Evolutionary conservation across 2,888 invertebrate genomes (phyloP), one percentile per base, ranked within the genome.

Genomic region (Cordylochernes scorpioides): DNA sequence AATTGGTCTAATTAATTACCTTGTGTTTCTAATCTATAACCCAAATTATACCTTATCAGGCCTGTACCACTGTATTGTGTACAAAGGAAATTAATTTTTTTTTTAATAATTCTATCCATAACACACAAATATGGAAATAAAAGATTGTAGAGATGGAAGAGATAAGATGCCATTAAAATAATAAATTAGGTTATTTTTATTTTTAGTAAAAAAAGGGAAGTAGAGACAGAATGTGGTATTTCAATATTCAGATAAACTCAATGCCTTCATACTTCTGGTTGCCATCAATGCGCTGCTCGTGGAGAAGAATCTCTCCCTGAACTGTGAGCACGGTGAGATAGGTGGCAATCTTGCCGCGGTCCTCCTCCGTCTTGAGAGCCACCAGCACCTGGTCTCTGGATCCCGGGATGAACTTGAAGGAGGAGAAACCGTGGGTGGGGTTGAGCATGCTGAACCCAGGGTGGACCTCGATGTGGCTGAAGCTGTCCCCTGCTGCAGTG

Each of bases 371-470:
- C 49, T 88, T 80, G 35, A 97, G 57, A 12, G 94, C 94, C 3
- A 94, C 66, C 33, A 94, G 77, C 3, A 78, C 63, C 32, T 65
- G 61, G 49, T 94, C 91, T 28, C 71, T 24, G 14, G 39, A 38
- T 37, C 68, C 71, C 2, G 97, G 97, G 41, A 97, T 64, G 52
- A 94, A 97, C 56, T 91, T 94, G 57, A 97, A 94, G 44, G 84
- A 84, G 13, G 91, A 91, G 59, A 82, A 94, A 4, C 94, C 94
- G 47, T 75, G 69, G 5, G 71, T 67, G 2, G 68, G 65, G 32
- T 62, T 52, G 8, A 43, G 25, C 4, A 40, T 39, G 15, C 47
- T 46, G 12, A 48, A 30, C n/a, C 38, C 36, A n/a, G n/a, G n/a
- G 12, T 42, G 39, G 7, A 45, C 71, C 58, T 69, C 58, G 30